Evolutionary conservation across 1,140 invertebrate species (phyloP).

Genomic region (Caenorhabditis brenneri): DNA sequence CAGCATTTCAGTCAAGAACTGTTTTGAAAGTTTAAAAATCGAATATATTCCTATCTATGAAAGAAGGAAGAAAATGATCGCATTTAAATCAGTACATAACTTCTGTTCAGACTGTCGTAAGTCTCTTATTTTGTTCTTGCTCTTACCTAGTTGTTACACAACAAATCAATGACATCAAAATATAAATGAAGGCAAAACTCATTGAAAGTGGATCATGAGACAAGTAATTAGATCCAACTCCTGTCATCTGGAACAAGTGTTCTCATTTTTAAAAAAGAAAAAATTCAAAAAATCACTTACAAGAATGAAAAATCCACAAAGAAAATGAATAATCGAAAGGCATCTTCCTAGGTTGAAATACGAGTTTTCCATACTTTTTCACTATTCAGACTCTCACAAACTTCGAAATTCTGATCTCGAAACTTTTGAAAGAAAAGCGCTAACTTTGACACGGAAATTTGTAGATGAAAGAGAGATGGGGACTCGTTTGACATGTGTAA

Average conservation of each 20-base stretch:
- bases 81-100: no score
- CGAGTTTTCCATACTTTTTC: not conserved
- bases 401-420: not conserved
- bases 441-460: not conserved
- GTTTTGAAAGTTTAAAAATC: no score
- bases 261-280: not conserved
- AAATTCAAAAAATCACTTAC: not conserved
- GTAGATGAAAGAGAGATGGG: not conserved
- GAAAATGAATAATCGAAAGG: slow-evolving; percentile 21
- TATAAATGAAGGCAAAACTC: slow-evolving; percentile 19
- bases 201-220: slow-evolving; percentile 23
- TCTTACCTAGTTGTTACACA: slow-evolving; percentile 26
- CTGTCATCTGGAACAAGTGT: not conserved
- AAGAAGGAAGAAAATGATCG: no score
- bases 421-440: not conserved
- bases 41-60: no score
- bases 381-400: no score
- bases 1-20: no score
- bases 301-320: slow-evolving; percentile 13
- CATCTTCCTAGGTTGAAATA: slow-evolving; percentile 13
- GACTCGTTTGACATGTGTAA: slow-evolving; percentile 32
- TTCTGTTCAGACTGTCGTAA: no score
- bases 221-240: slow-evolving; percentile 19
- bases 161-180: slow-evolving; percentile 11
- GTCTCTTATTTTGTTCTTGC: no score